phyloP scores from a whole-genome alignment of 2,888 invertebrate species.

The Eupithecia subfuscata region DNA sequence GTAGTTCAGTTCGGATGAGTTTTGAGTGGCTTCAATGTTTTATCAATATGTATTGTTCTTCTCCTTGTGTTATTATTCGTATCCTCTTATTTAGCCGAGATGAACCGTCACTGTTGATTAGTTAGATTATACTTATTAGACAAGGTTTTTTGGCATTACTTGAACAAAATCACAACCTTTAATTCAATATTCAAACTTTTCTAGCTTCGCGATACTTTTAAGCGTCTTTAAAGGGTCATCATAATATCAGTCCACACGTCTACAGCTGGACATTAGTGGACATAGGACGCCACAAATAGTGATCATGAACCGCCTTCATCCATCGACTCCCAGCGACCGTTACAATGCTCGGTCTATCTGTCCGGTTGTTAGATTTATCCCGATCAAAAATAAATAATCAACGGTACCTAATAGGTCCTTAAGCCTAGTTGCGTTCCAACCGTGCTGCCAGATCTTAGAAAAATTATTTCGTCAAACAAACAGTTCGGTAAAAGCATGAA shows the following conservation, averaged over 20 bases:
- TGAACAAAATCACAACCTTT: not conserved
- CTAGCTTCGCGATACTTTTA: not conserved
- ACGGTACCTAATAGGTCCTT: no score
- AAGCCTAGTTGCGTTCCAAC: no score
- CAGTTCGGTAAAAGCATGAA: conserved; percentile 66
- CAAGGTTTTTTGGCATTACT: not conserved
- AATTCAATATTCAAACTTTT: not conserved
- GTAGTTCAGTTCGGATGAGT: not conserved
- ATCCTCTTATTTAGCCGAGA: not conserved
- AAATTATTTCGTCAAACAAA: conserved; percentile 47
- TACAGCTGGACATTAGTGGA: no score
- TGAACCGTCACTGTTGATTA: not conserved
- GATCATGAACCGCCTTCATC: no score
- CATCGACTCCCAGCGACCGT: no score
- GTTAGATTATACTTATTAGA: not conserved
- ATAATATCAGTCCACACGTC: no score
- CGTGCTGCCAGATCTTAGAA: conserved; percentile 2
- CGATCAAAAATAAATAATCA: not conserved
- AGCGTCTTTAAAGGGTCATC: not conserved
- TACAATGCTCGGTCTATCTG: no score
- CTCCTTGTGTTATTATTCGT: not conserved
- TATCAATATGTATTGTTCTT: not conserved
- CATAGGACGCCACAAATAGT: no score
- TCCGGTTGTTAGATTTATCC: not conserved
- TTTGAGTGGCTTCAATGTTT: not conserved